A percentile compares a stretch with the other conserved stretches of the same genome.
Evolutionary conservation across 2,797 vertebrate species (phyloP).

Genomic region (Acanthornis magna): DNA sequence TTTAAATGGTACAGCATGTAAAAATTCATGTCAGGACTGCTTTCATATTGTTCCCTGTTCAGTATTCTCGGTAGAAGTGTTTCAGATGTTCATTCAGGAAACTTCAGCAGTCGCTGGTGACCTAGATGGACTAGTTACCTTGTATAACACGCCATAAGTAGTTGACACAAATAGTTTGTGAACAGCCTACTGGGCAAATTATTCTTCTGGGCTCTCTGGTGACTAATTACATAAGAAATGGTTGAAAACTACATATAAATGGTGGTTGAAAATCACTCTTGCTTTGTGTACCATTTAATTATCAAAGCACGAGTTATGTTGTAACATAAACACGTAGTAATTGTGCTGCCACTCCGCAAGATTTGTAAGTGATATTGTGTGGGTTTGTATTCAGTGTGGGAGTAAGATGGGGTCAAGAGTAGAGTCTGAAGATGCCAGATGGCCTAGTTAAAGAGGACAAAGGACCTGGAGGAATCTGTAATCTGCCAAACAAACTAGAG

Average conservation of each 20-base stretch:
- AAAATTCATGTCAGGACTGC: not conserved
- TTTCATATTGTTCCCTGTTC: not conserved
- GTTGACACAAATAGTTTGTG: not conserved
- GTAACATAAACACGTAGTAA: fast-evolving
- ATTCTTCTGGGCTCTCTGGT: not conserved
- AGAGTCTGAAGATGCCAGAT: not conserved
- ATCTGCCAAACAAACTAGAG: not conserved
- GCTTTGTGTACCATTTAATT: not conserved
- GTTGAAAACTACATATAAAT: not conserved
- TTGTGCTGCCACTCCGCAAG: fast-evolving
- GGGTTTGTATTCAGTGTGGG: not conserved
- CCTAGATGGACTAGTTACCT: not conserved
- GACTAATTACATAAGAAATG: not conserved
- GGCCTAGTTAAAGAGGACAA: not conserved
- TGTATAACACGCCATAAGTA: not conserved
- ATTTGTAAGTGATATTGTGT: not conserved
- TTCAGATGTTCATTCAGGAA: not conserved
- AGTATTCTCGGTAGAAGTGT: not conserved
- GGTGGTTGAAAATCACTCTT: not conserved
- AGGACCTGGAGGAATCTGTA: not conserved
- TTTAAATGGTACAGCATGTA: not conserved
- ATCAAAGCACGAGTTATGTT: not conserved
- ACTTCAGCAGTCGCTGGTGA: not conserved
- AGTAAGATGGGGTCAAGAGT: not conserved
- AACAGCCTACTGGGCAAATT: not conserved